Percentiles rank a stretch among this genome's conserved stretches.
phyloP scores from a whole-genome alignment of 2,113 vertebrate genomes.

The Macheiramphus alcinus region DNA sequence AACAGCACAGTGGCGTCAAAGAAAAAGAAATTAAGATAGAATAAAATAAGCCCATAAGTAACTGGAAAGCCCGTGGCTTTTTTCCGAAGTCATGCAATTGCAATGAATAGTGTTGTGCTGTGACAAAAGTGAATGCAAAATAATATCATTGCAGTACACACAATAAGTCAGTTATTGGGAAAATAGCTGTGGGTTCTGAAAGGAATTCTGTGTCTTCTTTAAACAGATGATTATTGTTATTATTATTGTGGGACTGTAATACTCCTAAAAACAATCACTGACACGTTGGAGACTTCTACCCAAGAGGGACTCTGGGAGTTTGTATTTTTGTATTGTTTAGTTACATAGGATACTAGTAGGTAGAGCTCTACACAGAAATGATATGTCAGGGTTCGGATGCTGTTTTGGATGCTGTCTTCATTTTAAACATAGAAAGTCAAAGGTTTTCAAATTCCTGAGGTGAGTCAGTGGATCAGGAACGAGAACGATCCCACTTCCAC shows the following conservation, averaged over 20 bases:
- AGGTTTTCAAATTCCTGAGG: neutral
- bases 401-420: neutral
- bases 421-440: neutral
- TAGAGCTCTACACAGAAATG: neutral
- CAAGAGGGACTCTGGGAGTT: neutral
- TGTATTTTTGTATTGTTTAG: neutral
- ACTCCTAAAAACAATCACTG: neutral
- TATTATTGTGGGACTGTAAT: neutral
- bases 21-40: neutral
- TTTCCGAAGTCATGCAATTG: neutral
- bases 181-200: neutral
- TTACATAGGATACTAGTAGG: neutral
- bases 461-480: neutral
- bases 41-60: neutral
- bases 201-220: neutral
- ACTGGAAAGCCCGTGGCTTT: neutral
- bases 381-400: neutral
- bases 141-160: neutral
- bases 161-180: neutral
- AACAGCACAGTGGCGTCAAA: neutral
- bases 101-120: neutral
- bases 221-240: neutral
- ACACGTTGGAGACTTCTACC: neutral
- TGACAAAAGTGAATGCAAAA: neutral
- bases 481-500: neutral